phyloP scores from a whole-genome alignment of 1,140 invertebrate species.

The Drusus annulatus region DNA sequence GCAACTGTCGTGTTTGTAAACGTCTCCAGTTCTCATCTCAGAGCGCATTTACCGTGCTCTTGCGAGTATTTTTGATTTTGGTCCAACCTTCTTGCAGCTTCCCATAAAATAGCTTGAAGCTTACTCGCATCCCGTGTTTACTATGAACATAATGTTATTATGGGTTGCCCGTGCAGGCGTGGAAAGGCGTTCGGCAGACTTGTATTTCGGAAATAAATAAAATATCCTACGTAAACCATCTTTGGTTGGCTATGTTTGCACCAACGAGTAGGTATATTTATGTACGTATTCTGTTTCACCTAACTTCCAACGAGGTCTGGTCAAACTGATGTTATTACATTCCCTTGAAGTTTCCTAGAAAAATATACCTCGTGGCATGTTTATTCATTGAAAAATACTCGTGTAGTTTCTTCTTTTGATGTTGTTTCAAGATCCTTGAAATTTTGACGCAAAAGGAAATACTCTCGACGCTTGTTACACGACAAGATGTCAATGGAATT shows the following conservation, averaged over 20 bases:
- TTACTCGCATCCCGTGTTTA: constrained; percentile 13
- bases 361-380: too few relatives aligned
- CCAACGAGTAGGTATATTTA: too few relatives aligned
- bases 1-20: constrained; percentile 6
- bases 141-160: background rate
- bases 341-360: too few relatives aligned
- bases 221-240: background rate
- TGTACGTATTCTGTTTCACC: too few relatives aligned
- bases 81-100: constrained; percentile 23
- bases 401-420: too few relatives aligned
- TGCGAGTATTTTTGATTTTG: constrained; percentile 31
- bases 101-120: background rate
- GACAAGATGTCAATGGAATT: too few relatives aligned
- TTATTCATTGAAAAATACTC: too few relatives aligned
- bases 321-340: too few relatives aligned
- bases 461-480: too few relatives aligned
- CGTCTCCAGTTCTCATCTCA: background rate
- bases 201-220: constrained; percentile 20
- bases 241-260: background rate
- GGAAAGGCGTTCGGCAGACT: constrained; percentile 28
- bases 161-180: background rate
- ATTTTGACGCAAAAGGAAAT: too few relatives aligned
- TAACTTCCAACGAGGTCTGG: too few relatives aligned
- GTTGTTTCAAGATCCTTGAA: too few relatives aligned
- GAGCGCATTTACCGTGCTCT: constrained; percentile 20